A percentile compares a stretch with the other conserved stretches of the same genome.
Evolutionary conservation across 2,888 invertebrate species (phyloP).

Genomic region (Meghimatium bilineatum): DNA sequence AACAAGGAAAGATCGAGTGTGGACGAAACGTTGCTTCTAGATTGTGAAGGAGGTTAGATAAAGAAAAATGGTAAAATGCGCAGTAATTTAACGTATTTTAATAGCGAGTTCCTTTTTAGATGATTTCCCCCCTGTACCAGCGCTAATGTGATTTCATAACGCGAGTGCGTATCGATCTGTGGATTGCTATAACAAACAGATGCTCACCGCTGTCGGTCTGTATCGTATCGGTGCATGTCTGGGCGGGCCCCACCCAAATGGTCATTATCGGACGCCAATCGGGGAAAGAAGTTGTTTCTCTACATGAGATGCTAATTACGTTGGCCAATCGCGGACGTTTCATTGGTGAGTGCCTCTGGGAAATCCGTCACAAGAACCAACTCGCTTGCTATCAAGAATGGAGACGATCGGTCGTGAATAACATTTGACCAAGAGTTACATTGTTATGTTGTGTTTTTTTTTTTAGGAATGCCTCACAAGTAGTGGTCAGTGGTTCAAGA

Average conservation of each 20-base stretch:
- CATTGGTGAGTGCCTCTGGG: constrained; percentile 46
- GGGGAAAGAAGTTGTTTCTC: constrained; percentile 34
- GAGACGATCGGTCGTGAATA: constrained; percentile 8
- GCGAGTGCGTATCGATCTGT: constrained; percentile 53
- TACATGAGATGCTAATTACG: constrained; percentile 43
- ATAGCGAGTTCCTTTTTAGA: constrained; percentile 52
- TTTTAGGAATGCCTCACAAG: not conserved
- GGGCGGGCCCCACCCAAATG: constrained; percentile 49
- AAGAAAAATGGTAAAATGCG: constrained; percentile 28
- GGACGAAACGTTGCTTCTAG: not conserved
- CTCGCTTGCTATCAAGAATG: not conserved
- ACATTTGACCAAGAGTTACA: constrained; percentile 11
- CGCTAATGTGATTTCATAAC: constrained; percentile 54
- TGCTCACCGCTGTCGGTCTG: constrained; percentile 50
- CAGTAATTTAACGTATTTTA: constrained; percentile 58
- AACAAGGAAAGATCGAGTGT: not conserved
- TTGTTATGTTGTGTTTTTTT: constrained; percentile 10
- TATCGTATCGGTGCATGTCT: constrained; percentile 46
- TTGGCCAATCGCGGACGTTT: constrained; percentile 47
- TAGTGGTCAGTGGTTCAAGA: constrained; percentile 12
- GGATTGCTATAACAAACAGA: constrained; percentile 55
- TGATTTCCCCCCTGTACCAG: constrained; percentile 53
- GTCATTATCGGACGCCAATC: constrained; percentile 43
- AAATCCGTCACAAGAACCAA: constrained; percentile 35
- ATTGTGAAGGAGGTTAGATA: constrained; percentile 9